Evolutionary conservation across 1,140 invertebrate species (phyloP).

Genomic region (Doryteuthis pealeii): DNA sequence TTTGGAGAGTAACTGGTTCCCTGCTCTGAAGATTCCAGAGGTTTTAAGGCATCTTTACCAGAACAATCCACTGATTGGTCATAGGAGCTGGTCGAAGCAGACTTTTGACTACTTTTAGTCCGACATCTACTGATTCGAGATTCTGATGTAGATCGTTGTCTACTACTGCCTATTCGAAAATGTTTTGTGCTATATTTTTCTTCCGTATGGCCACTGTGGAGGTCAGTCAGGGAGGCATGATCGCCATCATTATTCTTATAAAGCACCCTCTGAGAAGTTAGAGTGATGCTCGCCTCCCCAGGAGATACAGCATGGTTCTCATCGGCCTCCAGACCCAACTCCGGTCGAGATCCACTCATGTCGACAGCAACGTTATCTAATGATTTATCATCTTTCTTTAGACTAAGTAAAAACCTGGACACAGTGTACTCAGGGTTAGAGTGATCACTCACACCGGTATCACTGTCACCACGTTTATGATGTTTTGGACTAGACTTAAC

Average conservation of each 20-base stretch:
- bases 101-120: conserved; percentile 26
- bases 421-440: conserved; percentile 10
- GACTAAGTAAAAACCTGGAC: conserved; percentile 2
- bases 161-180: conserved; percentile 20
- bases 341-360: neutral
- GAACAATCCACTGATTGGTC: conserved; percentile 19
- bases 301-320: conserved; percentile 3
- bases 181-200: conserved; percentile 20
- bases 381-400: conserved; percentile 3
- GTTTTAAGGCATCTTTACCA: conserved; percentile 22
- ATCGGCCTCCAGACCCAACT: neutral
- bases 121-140: conserved; percentile 27
- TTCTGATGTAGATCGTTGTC: conserved; percentile 12
- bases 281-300: neutral
- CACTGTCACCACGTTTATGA: conserved; percentile 19
- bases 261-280: conserved; percentile 2
- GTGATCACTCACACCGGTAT: conserved; percentile 15
- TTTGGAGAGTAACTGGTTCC: conserved; percentile 22
- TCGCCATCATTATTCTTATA: conserved; percentile 1
- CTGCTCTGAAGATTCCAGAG: conserved; percentile 21
- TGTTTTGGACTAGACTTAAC: conserved; percentile 25
- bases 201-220: conserved; percentile 2
- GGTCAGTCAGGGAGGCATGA: neutral
- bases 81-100: conserved; percentile 14
- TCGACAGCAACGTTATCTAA: conserved; percentile 1